Evolutionary conservation across 1,140 invertebrate genomes (phyloP), one percentile per base, ranked within the genome.

Genomic region (Drosophila leontia): DNA sequence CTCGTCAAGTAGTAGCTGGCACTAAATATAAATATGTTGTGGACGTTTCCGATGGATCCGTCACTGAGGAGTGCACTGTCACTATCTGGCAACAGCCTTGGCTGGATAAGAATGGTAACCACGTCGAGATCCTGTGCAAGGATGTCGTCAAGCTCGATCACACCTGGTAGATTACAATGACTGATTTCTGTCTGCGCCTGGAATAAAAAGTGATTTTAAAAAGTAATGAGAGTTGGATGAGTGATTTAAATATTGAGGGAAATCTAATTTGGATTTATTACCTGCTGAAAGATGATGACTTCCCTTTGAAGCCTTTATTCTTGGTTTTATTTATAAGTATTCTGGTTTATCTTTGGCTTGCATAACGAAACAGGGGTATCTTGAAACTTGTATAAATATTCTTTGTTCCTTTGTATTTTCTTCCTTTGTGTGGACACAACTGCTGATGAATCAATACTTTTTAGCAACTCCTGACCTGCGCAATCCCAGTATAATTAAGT

Each of bases 131-230:
- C 7, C 0, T 17, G 29, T 62, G 62, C 39, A 42, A 64, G 3
- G 29, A 64, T 42, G 62, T 62, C 1, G 1, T 19, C 5, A 41
- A 44, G 15, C 11, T 64, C 0, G 57, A 64, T 8, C 41, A 23
- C 13, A 68, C 45, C 19, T 68, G 65, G 65, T 68, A 68, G 29
- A 42, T 1, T 5, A 9, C 1, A 12, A 0, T 15, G 17, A 37
- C 19, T 37, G 7, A 55, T 41, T 23, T 29, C 5, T 32, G 26
- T 3, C 7, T 12, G 19, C 12, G 42, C 9, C 15, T 41, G 26
- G 32, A 42, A n/a, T 19, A 39, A 63, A 63, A 42, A 44, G 62
- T 60, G 17, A 64, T 42, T 12, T n/a, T 4, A 64, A 41, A 51
- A 57, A 26, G 23, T 29, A 29, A 42, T 23, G 6, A 19, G 7